Base-by-base conservation (phyloP, 2,888 invertebrate species). In the Ophioninae sp. region DNA sequence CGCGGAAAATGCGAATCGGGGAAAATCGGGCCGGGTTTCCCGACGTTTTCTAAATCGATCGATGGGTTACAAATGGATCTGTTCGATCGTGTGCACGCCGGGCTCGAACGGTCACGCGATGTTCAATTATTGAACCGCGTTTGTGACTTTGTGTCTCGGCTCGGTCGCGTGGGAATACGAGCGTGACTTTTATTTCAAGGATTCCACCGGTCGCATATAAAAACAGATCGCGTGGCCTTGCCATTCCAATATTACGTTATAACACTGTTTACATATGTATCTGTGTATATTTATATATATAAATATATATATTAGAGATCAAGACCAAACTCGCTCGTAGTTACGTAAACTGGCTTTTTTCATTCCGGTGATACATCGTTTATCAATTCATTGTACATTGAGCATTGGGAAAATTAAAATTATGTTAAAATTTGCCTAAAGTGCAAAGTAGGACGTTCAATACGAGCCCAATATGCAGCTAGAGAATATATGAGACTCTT, bases 131-230 rank as follows among this genome's bases (percentile, higher is more conserved):
- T 79, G 77, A 68, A 76, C 75, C 59, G 61, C 68, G 75, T 50
- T 44, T 61, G 57, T 62, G 72, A 72, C 72, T 67, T 37, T 39
- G 67, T 68, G 17, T 65, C n/a, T 21, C 10, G 37, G 13, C 37
- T 68, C 39, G 57, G 56, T 62, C 73, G 79, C 79, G 83, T 83
- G 79, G 75, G 83, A 77, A 73, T 56, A 77, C 50, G 56, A 30
- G 77, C 77, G 77, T 79, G 62, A 78, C 69, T 78, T 62, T 70
- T 76, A 68, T 75, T 83, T 80, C 83, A 79, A 83, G 83, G 79
- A 83, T 79, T 76, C 65, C 72, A 72, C 13, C 50, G 39, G 56
- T 10, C 62, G 70, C 62, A 30, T 69, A 56, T 17, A 72, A 76
- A 75, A 83, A 62, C 67, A 39, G 39, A 56, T 72, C 56, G 41